Base-by-base conservation (phyloP, 1,140 invertebrate species). In the Drosophila ananassae region DNA sequence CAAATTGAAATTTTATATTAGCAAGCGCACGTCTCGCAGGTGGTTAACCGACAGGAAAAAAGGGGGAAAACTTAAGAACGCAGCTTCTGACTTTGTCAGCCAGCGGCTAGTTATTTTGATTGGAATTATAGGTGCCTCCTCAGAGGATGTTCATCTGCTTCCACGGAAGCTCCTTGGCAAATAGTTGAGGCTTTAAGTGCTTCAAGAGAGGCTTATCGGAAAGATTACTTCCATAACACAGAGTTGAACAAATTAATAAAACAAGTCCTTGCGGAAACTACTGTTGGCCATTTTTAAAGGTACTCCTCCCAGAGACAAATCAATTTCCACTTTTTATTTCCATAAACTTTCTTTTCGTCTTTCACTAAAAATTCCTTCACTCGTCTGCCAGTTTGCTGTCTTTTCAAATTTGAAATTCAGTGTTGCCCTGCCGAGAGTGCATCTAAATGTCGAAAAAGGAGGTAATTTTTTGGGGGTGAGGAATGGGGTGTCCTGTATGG, bases 1-100 rank as follows among this genome's bases (percentile, higher is more conserved):
- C 79, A 89, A 89, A 89, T 89, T 89, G 83, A 89, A 89, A 89
- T 74, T 89, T 83, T 89, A 83, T 83, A 89, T 89, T 82, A 89
- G 83, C 74, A 87, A 62, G 72, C 72, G 60, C 69, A 66, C 55
- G 54, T 60, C 47, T 50, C 46, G 32, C 58, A 59, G 58, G 46
- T 66, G 56, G 47, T 53, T 61, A 69, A 64, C 53, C 60, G 72
- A 41, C 51, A 53, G 71, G 61, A 75, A 75, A 73, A 73, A 22
- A 10, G 37, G 12, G n/a, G 17, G 22, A 56, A 63, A 55, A 13
- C 37, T 73, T 41, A 41, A 13, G 12, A 32, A 37, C 17, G 41
- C n/a, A 44, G 41, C 41, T 44, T 44, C 41, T 21, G 41, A 12
- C n/a, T 21, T 37, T 44, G 75, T 41, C 41, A 60, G 71, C 62